A percentile compares a stretch with the other conserved stretches of the same genome.
These are phyloP conservation scores for Scleropages formosus DNA, from an alignment of 2,797 vertebrate species.

Conservation along the genomic window DNA sequence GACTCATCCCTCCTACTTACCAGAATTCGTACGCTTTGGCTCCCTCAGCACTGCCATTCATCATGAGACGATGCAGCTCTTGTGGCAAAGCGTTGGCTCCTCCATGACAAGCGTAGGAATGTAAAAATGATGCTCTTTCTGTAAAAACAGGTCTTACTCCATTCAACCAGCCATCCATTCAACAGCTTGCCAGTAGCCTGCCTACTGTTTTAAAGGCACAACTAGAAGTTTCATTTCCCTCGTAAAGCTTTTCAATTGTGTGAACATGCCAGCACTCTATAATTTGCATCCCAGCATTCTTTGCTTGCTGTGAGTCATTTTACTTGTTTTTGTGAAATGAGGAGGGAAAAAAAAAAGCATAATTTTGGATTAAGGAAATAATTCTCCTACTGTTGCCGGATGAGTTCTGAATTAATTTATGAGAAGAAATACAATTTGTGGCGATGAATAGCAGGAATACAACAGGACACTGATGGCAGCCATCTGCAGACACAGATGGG, in stretches of 20 bases:
- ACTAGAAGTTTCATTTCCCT: background rate
- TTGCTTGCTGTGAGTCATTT: slow-evolving; percentile 34
- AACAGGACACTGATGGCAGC: background rate
- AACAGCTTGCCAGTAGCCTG: slow-evolving; percentile 10
- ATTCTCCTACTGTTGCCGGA: slow-evolving; percentile 3
- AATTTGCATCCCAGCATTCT: slow-evolving; percentile 12
- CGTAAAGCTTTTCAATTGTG: background rate
- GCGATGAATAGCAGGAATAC: background rate
- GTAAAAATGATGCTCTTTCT: background rate
- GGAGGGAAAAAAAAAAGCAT: slow-evolving; percentile 20
- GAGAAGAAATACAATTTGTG: background rate
- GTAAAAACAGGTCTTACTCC: background rate
- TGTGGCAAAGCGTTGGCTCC: slow-evolving; percentile 2
- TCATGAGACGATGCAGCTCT: background rate
- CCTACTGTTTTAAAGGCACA: background rate
- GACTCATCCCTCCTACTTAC: no score
- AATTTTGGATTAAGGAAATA: slow-evolving; percentile 21
- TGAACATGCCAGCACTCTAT: slow-evolving; percentile 22
- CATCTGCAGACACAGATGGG: slow-evolving; percentile 19
- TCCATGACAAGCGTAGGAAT: background rate
- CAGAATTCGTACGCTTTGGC: no score
- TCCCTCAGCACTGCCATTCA: no score
- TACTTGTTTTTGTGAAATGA: slow-evolving; percentile 27
- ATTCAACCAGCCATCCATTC: slow-evolving; percentile 4
- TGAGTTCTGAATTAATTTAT: background rate